These are phyloP conservation scores for Galagoides demidoff DNA, from an alignment of 2,797 vertebrate genomes.

Conservation along the genomic window DNA sequence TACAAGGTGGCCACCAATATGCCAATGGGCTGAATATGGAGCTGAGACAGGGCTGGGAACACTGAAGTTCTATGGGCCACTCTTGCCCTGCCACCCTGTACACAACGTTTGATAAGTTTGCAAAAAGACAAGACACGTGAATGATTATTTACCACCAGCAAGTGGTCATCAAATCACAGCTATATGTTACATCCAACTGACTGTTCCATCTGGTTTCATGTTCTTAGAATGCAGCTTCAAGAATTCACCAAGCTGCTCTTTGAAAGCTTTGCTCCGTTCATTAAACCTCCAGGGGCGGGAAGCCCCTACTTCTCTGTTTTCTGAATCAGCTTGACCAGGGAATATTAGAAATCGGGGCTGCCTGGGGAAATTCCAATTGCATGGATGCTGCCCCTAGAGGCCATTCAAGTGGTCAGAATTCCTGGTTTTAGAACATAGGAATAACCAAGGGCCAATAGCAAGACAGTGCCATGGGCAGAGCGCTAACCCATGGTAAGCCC, in stretches of 20 bases:
- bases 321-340: neutral
- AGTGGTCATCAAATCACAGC: fast-evolving
- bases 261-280: fast-evolving
- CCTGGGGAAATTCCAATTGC: neutral
- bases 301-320: neutral
- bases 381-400: fast-evolving
- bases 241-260: neutral
- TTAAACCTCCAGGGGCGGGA: fast-evolving
- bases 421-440: neutral
- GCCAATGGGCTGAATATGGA: neutral
- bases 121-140: neutral
- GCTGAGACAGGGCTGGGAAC: neutral
- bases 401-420: neutral
- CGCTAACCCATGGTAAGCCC: fast-evolving
- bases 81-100: neutral
- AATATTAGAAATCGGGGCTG: neutral
- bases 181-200: neutral
- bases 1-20: neutral
- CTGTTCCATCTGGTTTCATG: neutral
- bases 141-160: neutral
- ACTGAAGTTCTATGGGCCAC: fast-evolving
- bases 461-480: fast-evolving
- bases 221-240: neutral
- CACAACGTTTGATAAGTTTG: fast-evolving
- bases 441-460: neutral